phyloP scores from a whole-genome alignment of 2,113 vertebrate species.

The Bucco capensis region DNA sequence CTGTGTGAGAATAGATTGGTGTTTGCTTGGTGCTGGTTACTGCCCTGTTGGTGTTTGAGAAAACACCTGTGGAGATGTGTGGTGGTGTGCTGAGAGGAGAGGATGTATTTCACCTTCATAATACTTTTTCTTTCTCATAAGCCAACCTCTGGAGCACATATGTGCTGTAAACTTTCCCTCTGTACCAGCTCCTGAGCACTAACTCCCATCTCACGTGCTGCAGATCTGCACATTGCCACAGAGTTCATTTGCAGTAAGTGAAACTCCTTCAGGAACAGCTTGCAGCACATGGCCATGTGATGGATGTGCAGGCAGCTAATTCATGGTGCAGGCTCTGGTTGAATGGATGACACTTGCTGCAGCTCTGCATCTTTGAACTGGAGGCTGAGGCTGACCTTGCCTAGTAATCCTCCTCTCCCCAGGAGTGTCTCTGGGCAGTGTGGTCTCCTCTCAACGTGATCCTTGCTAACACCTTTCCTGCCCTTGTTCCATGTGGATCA shows the following conservation, averaged over 20 bases:
- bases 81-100: neutral
- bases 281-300: accelerated
- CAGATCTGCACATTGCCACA: neutral
- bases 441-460: neutral
- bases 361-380: neutral
- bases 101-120: neutral
- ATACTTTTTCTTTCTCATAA: neutral
- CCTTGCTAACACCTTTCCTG: neutral
- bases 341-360: neutral
- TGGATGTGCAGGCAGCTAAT: neutral
- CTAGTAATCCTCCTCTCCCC: neutral
- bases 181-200: neutral
- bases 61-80: neutral
- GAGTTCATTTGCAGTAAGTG: neutral
- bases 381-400: neutral
- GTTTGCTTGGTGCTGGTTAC: neutral
- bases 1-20: neutral
- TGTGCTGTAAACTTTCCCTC: neutral
- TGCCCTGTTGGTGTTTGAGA: neutral
- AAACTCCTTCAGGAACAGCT: neutral
- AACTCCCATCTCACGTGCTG: neutral
- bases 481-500: accelerated
- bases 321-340: neutral
- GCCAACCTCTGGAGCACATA: neutral
- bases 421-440: neutral